Base-by-base conservation (phyloP, 92 coral and sea anemone genomes). In the Porites lobata region DNA sequence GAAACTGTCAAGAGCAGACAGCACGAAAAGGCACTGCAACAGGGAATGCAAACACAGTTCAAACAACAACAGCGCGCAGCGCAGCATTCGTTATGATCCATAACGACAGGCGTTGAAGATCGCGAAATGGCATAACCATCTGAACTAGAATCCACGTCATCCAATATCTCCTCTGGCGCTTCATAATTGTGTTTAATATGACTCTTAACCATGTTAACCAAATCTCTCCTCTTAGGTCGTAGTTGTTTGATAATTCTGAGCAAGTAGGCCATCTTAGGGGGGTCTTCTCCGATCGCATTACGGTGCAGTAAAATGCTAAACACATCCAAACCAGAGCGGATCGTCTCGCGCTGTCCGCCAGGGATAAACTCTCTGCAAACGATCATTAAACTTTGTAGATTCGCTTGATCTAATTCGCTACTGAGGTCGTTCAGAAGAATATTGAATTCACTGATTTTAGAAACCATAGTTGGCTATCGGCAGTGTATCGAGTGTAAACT, bases 351-450 rank as follows among this genome's bases (percentile, higher is more conserved):
- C 19, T 68, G 58, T 12, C 73, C 84, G 17, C 91, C 96, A 1
- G 94, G 92, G 18, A 96, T 86, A 66, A 84, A 86, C 12, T 59
- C 1, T 1, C 84, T 85, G 21, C 94, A 93, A 18, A 97, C 82
- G 50, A 92, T 89, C 14, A 82, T 58, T 22, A 97, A 92, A 78
- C 94, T 94, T 54, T 81, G 91, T 1, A 97, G 81, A 77, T 97
- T 91, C 20, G 77, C 68, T 13, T 87, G 79, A 14, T 64, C 87
- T 51, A 97, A 73, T 21, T 94, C 92, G 79, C 95, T 81, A 86
- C 99, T 95, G 69, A 97, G 91, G 63, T 94, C 84, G 86, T 91
- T 97, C 50, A 97, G 84, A 50, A 97, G 92, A 38, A 76, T 72
- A 10, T 83, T 82, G 77, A 97, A 97, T 1, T 94, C 93, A 75